Evolutionary conservation across 2,113 vertebrate genomes (phyloP).

Genomic region (Melanerpes formicivorus): DNA sequence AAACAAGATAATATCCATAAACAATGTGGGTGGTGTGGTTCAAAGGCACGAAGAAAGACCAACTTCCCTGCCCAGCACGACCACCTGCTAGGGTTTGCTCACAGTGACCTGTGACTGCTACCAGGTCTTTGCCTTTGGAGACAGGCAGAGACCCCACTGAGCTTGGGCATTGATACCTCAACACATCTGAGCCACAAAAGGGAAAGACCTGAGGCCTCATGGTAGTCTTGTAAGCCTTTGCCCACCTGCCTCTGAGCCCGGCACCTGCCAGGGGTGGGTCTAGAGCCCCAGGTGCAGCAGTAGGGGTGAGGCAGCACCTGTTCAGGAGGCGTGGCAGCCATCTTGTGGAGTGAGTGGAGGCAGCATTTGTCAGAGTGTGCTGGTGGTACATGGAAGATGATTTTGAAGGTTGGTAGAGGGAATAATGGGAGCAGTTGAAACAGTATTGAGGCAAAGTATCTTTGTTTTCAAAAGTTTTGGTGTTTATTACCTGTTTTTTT

Average conservation of each 20-base stretch:
- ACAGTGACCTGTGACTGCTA: accelerated
- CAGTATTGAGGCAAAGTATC: accelerated
- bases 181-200: too few relatives aligned
- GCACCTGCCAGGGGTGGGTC: accelerated
- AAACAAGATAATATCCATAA: neutral
- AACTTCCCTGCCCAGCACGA: accelerated
- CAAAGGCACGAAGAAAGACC: neutral
- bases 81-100: accelerated
- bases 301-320: neutral
- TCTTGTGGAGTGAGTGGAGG: neutral
- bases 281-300: neutral
- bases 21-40: accelerated
- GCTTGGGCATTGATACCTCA: accelerated
- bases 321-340: neutral
- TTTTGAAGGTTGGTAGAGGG: neutral
- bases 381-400: accelerated
- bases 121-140: too few relatives aligned
- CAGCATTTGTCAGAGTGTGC: accelerated
- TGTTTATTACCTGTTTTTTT: accelerated
- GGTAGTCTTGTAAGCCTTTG: neutral
- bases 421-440: neutral
- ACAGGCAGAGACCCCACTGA: too few relatives aligned
- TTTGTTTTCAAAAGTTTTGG: neutral
- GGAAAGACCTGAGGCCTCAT: accelerated
- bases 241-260: neutral